Evolutionary conservation across 2,113 vertebrate species (phyloP).

Genomic region (Ammodytes dubius): DNA sequence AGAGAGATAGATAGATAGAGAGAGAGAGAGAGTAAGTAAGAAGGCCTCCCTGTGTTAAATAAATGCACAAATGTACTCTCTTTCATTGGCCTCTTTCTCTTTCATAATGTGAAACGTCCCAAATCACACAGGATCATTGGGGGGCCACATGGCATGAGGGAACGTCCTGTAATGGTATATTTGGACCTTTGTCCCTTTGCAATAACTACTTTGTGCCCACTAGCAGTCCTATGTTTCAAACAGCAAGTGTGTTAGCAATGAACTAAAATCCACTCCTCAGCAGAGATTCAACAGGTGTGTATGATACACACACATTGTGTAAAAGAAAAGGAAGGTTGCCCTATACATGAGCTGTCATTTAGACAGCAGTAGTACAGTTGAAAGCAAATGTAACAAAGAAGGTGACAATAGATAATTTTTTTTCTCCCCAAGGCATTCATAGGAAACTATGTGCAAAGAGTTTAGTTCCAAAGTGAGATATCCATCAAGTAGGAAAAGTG

Average conservation of each 20-base stretch:
- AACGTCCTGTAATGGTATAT: constrained; percentile 11
- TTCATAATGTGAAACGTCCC: constrained; percentile 2
- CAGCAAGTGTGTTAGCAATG: background rate
- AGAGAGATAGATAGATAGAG: constrained; percentile 25
- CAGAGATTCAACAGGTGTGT: too few relatives aligned
- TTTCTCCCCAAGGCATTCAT: constrained; percentile 4
- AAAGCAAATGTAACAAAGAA: constrained; percentile 39
- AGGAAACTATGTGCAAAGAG: constrained; percentile 4
- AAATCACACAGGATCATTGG: constrained; percentile 9
- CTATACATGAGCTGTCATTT: constrained; percentile 42
- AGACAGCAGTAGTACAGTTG: constrained; percentile 36
- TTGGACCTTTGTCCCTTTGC: background rate
- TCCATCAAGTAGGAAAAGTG: constrained; percentile 33
- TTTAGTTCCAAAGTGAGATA: constrained; percentile 35
- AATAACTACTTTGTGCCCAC: constrained; percentile 13
- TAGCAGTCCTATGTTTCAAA: background rate
- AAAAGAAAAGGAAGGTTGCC: constrained; percentile 12
- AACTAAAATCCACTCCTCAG: too few relatives aligned
- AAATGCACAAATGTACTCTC: constrained; percentile 42
- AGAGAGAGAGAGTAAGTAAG: constrained; percentile 39
- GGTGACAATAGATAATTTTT: constrained; percentile 13
- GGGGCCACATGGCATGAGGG: background rate
- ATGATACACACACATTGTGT: too few relatives aligned
- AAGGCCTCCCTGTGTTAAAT: constrained; percentile 52
- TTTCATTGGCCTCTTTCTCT: constrained; percentile 14